Evolutionary conservation across 2,888 invertebrate genomes (phyloP).

Genomic region (Oegoconia quadripuncta): DNA sequence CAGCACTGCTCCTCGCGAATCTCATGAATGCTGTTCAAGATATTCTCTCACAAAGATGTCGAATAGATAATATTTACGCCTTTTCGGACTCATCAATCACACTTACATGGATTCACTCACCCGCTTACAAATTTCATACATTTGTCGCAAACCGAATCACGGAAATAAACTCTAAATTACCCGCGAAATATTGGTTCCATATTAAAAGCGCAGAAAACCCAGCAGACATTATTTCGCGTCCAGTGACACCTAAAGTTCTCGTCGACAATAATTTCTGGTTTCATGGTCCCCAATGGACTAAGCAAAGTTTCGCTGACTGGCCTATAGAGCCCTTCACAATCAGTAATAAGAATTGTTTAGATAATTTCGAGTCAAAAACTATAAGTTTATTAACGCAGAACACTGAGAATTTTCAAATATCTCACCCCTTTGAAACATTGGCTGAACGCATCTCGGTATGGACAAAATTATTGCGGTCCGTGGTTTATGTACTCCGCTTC

Average conservation of each 20-base stretch:
- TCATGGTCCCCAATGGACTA: background rate
- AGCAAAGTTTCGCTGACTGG: background rate
- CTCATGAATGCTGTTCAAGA: background rate
- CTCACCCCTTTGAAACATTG: too few species aligned
- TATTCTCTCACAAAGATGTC: conserved; percentile 1
- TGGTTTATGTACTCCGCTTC: too few species aligned
- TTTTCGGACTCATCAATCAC: conserved; percentile 12
- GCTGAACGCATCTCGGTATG: too few species aligned
- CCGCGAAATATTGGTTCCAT: conserved; percentile 10
- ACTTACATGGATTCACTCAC: conserved; percentile 14
- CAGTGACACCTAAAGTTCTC: conserved; percentile 6
- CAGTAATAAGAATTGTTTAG: too few species aligned
- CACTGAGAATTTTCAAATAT: too few species aligned
- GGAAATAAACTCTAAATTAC: background rate
- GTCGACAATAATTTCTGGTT: conserved; percentile 9
- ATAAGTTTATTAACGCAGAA: too few species aligned
- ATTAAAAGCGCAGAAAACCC: conserved; percentile 13
- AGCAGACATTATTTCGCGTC: conserved; percentile 12
- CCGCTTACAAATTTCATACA: conserved; percentile 13
- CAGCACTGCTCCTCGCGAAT: conserved; percentile 5
- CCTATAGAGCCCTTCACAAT: too few species aligned
- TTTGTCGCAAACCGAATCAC: conserved; percentile 12
- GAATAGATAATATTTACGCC: conserved; percentile 9
- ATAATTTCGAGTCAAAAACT: too few species aligned
- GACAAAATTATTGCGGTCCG: too few species aligned